Evolutionary conservation across 2,797 vertebrate species (phyloP).

Genomic region (Scyliorhinus canicula): DNA sequence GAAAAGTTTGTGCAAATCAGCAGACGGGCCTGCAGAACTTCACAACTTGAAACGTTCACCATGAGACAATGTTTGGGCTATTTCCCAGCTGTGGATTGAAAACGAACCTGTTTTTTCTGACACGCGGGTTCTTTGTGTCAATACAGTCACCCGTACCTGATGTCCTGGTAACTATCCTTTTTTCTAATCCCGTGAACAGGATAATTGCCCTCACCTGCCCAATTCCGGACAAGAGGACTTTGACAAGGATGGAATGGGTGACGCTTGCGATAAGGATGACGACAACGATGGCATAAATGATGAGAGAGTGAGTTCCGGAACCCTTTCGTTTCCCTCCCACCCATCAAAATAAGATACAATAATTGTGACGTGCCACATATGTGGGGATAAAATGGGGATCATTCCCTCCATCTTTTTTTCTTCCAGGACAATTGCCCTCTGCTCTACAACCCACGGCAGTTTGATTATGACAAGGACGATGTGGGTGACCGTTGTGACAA

Average conservation of each 20-base stretch:
- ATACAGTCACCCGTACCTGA: not conserved
- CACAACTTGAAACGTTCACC: not conserved
- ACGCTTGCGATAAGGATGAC: conserved; percentile 93
- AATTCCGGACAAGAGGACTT: conserved; percentile 98
- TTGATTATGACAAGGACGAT: conserved; percentile 93
- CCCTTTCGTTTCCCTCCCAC: not conserved
- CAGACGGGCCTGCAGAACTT: not conserved
- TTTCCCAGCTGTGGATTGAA: not conserved
- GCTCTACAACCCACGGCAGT: conserved; percentile 91
- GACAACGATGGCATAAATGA: conserved; percentile 89
- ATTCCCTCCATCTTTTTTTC: not conserved
- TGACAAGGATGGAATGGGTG: conserved; percentile 89
- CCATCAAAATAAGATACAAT: too few relatives aligned
- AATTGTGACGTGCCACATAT: not conserved
- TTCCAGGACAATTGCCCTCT: conserved; percentile 89
- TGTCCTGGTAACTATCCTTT: not conserved
- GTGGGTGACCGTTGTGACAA: conserved; percentile 97
- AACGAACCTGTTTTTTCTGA: not conserved
- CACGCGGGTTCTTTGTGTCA: not conserved
- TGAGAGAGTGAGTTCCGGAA: conserved; percentile 69
- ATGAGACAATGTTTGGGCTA: not conserved
- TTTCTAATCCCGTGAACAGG: conserved; percentile 55
- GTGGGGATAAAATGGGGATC: not conserved
- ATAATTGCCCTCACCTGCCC: conserved; percentile 90
- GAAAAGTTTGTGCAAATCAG: not conserved